Conservation (phyloP, 2,888 invertebrate species). For the Drosophila ezoana region DNA sequence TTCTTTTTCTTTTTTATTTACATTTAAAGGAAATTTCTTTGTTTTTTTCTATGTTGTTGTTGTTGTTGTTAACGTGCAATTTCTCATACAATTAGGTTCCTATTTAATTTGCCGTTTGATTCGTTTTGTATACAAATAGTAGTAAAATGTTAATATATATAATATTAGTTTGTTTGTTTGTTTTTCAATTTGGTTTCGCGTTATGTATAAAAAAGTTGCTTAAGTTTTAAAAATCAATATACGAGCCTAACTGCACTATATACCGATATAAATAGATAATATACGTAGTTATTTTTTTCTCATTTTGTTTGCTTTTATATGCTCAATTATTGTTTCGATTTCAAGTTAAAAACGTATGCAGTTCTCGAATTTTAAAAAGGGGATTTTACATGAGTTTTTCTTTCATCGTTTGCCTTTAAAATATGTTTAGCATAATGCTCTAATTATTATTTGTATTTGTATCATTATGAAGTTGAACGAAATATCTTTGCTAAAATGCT, state of each 20-base stretch:
- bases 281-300: conserved; percentile 37
- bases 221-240: conserved; percentile 72
- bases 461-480: conserved; percentile 28
- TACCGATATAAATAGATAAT: conserved; percentile 47
- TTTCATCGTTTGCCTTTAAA: conserved; percentile 23
- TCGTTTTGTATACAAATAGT: conserved; percentile 49
- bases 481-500: conserved; percentile 51
- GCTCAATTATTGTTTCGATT: conserved; percentile 73
- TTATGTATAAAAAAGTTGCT: conserved; percentile 71
- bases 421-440: conserved; percentile 37
- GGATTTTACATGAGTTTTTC: conserved; percentile 3
- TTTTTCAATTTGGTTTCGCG: conserved; percentile 35
- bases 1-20: conserved; percentile 42
- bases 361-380: conserved; percentile 48
- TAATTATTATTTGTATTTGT: conserved; percentile 42
- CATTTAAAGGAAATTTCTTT: conserved; percentile 44
- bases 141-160: conserved; percentile 41
- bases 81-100: conserved; percentile 22
- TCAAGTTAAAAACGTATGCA: conserved; percentile 63
- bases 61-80: conserved; percentile 18
- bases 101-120: conserved; percentile 34
- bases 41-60: conserved; percentile 26
- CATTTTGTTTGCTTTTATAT: conserved; percentile 53
- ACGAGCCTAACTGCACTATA: conserved; percentile 50
- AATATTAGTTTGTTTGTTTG: conserved; percentile 20